Conservation (phyloP, 2,113 vertebrate species). For the Mohoua ochrocephala region DNA sequence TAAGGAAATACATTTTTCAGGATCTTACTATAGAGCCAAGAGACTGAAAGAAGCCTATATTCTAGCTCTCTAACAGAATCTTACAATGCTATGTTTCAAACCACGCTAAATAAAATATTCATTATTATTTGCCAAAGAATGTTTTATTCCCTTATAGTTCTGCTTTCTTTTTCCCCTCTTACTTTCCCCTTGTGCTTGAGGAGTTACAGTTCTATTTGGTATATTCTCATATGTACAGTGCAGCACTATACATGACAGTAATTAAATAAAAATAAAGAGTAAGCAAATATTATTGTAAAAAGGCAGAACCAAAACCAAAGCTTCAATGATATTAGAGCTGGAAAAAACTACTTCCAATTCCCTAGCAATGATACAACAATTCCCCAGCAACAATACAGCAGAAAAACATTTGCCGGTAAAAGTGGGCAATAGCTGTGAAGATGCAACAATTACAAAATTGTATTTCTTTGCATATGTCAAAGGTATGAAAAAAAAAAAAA, state of each 20-base stretch:
- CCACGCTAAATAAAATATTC: not conserved
- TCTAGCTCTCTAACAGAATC: not conserved
- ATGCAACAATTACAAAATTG: not conserved
- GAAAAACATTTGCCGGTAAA: not conserved
- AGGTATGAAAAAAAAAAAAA: accelerated
- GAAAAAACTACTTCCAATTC: not conserved
- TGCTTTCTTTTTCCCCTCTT: not conserved
- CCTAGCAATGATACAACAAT: not conserved
- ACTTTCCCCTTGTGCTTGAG: not conserved
- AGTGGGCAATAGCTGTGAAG: not conserved
- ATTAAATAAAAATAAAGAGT: not conserved
- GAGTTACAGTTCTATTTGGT: not conserved
- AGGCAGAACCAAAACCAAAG: not conserved
- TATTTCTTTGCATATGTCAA: not conserved
- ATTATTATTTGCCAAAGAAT: conserved; percentile 5
- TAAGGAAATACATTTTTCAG: not conserved
- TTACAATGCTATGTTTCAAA: not conserved
- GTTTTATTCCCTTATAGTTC: not conserved
- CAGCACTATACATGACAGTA: not conserved
- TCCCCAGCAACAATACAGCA: not conserved
- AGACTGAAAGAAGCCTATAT: not conserved
- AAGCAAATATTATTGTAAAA: not conserved
- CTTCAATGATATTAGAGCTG: not conserved
- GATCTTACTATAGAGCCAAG: not conserved
- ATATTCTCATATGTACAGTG: not conserved